Evolutionary conservation across 2,797 vertebrate species (phyloP).

Genomic region (Tokudaia tokunoshimensis): DNA sequence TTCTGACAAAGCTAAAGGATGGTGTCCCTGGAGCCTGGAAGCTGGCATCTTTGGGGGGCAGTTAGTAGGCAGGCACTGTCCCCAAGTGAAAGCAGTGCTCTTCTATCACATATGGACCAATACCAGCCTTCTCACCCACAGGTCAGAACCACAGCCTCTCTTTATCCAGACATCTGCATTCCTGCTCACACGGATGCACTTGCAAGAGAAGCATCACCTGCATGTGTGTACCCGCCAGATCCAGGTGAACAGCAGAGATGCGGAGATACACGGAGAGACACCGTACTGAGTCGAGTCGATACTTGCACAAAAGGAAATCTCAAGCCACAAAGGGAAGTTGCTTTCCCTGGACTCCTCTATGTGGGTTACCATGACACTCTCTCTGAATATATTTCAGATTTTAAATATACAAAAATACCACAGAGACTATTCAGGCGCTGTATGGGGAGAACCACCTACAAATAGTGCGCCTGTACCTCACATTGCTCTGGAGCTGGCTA

Average conservation of each 20-base stretch:
- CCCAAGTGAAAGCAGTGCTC: not conserved
- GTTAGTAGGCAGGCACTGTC: not conserved
- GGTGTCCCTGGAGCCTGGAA: conserved; percentile 26
- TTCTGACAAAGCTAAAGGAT: conserved; percentile 48
- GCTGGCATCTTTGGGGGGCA: conserved; percentile 9
- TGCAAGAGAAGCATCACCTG: conserved; percentile 1
- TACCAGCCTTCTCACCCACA: not conserved
- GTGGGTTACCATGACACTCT: conserved; percentile 73
- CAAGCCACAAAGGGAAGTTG: conserved; percentile 40
- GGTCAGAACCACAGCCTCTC: not conserved
- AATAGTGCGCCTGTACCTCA: conserved; percentile 52
- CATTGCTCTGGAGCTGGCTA: conserved; percentile 53
- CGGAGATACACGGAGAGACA: conserved; percentile 19
- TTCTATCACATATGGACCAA: not conserved
- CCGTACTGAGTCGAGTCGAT: not conserved
- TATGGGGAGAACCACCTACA: conserved; percentile 67
- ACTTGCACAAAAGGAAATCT: conserved; percentile 55
- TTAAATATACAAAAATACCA: conserved; percentile 75
- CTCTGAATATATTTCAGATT: conserved; percentile 70
- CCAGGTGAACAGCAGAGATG: not conserved
- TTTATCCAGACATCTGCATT: not conserved
- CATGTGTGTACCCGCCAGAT: not conserved
- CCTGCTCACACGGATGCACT: not conserved
- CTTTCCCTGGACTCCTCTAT: conserved; percentile 57
- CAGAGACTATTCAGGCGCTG: conserved; percentile 61